A percentile compares a stretch with the other conserved stretches of the same genome.
Evolutionary conservation across 2,888 invertebrate species (phyloP).

Genomic region (Amphipoea oculea): DNA sequence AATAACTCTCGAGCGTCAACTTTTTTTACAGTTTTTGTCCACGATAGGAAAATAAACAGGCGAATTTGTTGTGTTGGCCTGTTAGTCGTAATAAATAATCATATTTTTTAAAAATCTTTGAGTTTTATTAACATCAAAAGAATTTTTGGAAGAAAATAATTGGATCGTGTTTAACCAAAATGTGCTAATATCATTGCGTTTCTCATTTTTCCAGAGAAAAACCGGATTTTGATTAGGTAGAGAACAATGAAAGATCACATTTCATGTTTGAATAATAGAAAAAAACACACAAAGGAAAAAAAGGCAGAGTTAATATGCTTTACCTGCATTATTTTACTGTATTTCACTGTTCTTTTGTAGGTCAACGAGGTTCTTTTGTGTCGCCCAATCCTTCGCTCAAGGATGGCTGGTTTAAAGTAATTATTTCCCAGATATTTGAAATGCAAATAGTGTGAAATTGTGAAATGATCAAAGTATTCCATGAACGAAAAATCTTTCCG

Average conservation of each 20-base stretch:
- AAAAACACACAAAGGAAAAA: conserved; percentile 45
- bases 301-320: conserved; percentile 30
- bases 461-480: conserved; percentile 41
- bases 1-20: not conserved
- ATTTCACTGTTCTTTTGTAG: conserved; percentile 43
- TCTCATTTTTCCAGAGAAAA: not conserved
- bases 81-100: not conserved
- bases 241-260: conserved; percentile 27
- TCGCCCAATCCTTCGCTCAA: conserved; percentile 35
- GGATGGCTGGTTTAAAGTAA: conserved; percentile 30
- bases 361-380: conserved; percentile 45
- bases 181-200: not conserved
- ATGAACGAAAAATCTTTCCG: conserved; percentile 22
- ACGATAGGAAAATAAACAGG: not conserved
- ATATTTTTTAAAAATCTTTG: not conserved
- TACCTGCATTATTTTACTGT: conserved; percentile 46
- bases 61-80: not conserved
- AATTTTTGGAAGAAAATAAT: not conserved
- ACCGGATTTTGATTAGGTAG: not conserved
- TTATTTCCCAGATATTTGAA: conserved; percentile 39
- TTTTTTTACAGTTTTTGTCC: not conserved
- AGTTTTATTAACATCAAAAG: not conserved
- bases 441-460: conserved; percentile 45
- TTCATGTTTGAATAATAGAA: conserved; percentile 36
- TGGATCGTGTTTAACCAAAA: not conserved